Percentiles rank a stretch among this genome's conserved stretches.
phyloP scores from a whole-genome alignment of 2,113 vertebrate species.

The Peromyscus leucopus region DNA sequence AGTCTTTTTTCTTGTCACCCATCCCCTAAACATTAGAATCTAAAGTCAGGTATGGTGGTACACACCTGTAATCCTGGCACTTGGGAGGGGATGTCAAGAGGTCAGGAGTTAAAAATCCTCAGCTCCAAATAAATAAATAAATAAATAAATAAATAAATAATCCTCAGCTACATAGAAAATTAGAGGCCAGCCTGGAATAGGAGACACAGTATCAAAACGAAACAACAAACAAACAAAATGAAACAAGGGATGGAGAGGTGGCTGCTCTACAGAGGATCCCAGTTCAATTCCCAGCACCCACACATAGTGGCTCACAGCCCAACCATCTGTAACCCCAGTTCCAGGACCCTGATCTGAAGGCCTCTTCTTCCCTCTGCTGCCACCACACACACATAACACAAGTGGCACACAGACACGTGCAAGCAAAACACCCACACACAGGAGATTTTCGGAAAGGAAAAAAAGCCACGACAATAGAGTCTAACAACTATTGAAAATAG shows the following conservation, averaged over 20 bases:
- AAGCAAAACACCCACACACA: neutral
- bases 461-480: neutral
- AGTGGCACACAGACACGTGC: neutral
- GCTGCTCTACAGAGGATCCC: neutral
- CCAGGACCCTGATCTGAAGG: neutral
- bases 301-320: neutral
- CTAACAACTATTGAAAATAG: neutral
- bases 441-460: neutral
- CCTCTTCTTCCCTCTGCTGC: neutral
- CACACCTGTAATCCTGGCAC: neutral
- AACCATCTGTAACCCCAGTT: neutral
- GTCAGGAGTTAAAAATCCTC: neutral
- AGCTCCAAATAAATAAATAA: too few species aligned
- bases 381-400: neutral
- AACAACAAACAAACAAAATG: neutral
- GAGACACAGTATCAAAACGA: neutral
- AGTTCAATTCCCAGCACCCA: neutral
- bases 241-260: neutral
- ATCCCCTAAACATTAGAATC: neutral
- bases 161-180: neutral
- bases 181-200: neutral
- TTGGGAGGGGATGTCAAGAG: too few species aligned
- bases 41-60: neutral
- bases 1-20: neutral
- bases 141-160: too few species aligned